phyloP scores from a whole-genome alignment of 2,113 vertebrate species.

The Gymnarchus niloticus region DNA sequence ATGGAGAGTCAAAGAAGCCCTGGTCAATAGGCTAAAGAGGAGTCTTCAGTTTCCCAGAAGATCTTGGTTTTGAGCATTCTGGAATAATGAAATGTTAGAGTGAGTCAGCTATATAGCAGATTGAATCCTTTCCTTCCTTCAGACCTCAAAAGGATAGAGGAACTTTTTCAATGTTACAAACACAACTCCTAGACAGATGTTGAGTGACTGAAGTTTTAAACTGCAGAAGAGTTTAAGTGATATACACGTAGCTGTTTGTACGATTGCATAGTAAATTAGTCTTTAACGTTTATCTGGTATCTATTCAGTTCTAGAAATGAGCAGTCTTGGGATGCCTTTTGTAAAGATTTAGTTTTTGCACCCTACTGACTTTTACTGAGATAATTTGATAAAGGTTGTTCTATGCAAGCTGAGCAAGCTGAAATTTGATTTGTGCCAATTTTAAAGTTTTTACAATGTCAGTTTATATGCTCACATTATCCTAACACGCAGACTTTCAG shows the following conservation, averaged over 20 bases:
- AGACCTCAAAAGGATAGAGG: not conserved
- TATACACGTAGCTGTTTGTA: not conserved
- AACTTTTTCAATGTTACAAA: not conserved
- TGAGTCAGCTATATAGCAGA: not conserved
- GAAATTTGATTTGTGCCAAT: not conserved
- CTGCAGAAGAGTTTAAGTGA: not conserved
- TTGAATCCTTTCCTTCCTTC: not conserved
- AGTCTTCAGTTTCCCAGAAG: not conserved
- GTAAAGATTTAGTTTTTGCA: not conserved
- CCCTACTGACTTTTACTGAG: not conserved
- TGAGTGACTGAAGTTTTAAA: not conserved
- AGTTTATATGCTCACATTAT: conserved; percentile 19
- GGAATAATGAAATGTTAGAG: not conserved
- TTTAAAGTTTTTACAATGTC: conserved; percentile 14
- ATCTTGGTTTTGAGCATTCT: not conserved
- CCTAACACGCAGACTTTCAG: conserved; percentile 1
- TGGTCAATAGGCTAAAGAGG: not conserved
- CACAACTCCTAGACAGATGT: not conserved
- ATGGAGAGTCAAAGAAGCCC: not conserved
- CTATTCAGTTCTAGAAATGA: not conserved
- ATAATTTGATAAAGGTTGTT: conserved; percentile 13
- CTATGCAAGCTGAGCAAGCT: not conserved
- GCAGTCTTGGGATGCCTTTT: not conserved
- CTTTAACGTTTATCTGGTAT: not conserved
- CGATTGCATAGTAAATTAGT: not conserved